Evolutionary conservation across 2,888 invertebrate genomes (phyloP).

Genomic region (Hydrotaea cyrtoneurina): DNA sequence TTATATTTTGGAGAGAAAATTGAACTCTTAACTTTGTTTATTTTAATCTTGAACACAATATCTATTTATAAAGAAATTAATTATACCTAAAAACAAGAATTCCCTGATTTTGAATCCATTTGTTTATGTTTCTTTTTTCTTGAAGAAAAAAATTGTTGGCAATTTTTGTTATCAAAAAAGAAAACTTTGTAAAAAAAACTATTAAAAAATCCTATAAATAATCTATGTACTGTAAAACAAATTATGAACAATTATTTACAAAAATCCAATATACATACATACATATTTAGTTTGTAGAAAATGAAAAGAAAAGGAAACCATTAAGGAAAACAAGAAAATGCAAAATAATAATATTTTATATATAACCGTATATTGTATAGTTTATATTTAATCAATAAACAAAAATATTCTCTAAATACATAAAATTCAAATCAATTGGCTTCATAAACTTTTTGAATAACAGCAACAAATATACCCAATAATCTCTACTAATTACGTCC

Average conservation of each 20-base stretch:
- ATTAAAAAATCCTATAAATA: constrained; percentile 31
- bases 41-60: constrained; percentile 12
- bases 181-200: constrained; percentile 30
- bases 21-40: constrained; percentile 11
- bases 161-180: constrained; percentile 42
- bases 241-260: constrained; percentile 66
- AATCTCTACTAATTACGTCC: constrained; percentile 26
- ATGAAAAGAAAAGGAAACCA: constrained; percentile 34
- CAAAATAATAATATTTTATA: constrained; percentile 56
- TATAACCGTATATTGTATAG: constrained; percentile 58
- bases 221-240: constrained; percentile 56
- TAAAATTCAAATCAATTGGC: constrained; percentile 28
- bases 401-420: constrained; percentile 35
- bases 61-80: constrained; percentile 25
- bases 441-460: constrained; percentile 9
- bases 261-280: constrained; percentile 40
- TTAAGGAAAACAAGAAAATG: constrained; percentile 36
- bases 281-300: constrained; percentile 48
- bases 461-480: constrained; percentile 4
- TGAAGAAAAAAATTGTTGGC: constrained; percentile 39
- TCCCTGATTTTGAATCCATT: constrained; percentile 39
- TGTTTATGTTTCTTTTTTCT: constrained; percentile 38
- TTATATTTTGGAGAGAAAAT: not conserved
- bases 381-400: constrained; percentile 54
- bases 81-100: not conserved